phyloP scores from a whole-genome alignment of 1,140 invertebrate species.

The Drosophila ananassae region DNA sequence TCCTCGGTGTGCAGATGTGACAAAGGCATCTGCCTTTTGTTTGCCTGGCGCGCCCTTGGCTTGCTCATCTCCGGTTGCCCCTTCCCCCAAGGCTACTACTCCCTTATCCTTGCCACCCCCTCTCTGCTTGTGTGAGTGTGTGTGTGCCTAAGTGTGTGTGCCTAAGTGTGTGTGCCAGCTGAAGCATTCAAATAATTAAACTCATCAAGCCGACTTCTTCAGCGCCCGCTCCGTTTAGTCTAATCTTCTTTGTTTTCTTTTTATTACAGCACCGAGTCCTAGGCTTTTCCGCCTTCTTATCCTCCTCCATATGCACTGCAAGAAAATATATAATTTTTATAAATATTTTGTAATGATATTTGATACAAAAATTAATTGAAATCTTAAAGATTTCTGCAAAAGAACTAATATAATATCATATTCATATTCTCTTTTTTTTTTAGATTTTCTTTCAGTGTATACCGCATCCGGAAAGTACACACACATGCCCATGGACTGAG shows the following conservation, averaged over 20 bases:
- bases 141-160: slow-evolving; percentile 39
- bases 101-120: background rate
- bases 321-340: background rate
- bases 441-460: background rate
- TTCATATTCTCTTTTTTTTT: background rate
- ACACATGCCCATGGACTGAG: slow-evolving; percentile 34
- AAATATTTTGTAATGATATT: background rate
- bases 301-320: background rate
- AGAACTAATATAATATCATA: too few relatives aligned
- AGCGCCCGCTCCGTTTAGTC: slow-evolving; percentile 48
- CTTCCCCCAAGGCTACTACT: background rate
- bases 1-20: slow-evolving; percentile 52
- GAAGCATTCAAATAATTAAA: slow-evolving; percentile 80
- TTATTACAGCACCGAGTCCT: slow-evolving; percentile 60
- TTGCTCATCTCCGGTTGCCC: slow-evolving; percentile 14
- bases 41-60: slow-evolving; percentile 65
- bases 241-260: slow-evolving; percentile 78
- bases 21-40: slow-evolving; percentile 80
- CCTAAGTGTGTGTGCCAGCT: slow-evolving; percentile 48
- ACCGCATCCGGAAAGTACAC: slow-evolving; percentile 36
- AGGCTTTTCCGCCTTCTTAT: slow-evolving; percentile 11
- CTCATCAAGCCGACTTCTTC: slow-evolving; percentile 65
- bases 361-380: background rate
- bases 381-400: too few relatives aligned
- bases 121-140: slow-evolving; percentile 15